These are phyloP conservation scores for Sesia apiformis DNA, from an alignment of 2,888 invertebrate genomes.

Conservation along the genomic window DNA sequence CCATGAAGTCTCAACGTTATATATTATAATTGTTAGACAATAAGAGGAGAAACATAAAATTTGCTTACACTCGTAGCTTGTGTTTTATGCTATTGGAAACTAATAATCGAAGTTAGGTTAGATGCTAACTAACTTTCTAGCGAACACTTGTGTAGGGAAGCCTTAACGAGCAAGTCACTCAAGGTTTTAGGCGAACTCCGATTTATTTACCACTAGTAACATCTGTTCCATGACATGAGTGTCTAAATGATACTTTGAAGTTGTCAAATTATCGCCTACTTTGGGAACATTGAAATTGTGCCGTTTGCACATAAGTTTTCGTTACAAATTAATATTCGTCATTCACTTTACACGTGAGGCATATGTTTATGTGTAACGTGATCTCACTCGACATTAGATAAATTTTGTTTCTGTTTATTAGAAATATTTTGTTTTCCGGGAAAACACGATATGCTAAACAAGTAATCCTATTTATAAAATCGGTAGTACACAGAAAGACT, in stretches of 20 bases:
- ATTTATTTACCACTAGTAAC: slow-evolving; percentile 58
- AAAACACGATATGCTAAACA: no score
- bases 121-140: slow-evolving; percentile 24
- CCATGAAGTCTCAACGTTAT: no score
- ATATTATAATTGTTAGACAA: no score
- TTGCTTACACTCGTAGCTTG: background rate
- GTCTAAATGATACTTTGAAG: slow-evolving; percentile 62
- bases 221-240: slow-evolving; percentile 52
- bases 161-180: slow-evolving; percentile 55
- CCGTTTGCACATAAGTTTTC: slow-evolving; percentile 18
- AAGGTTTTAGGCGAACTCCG: slow-evolving; percentile 40
- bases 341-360: background rate
- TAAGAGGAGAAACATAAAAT: no score
- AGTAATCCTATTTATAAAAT: no score
- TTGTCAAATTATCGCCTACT: slow-evolving; percentile 60
- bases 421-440: no score
- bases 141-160: slow-evolving; percentile 23
- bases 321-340: slow-evolving; percentile 19
- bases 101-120: slow-evolving; percentile 27
- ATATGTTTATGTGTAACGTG: background rate
- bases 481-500: no score
- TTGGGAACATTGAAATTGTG: slow-evolving; percentile 28
- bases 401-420: no score
- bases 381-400: background rate
- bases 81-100: slow-evolving; percentile 14